Conservation (phyloP, 92 coral and sea anemone genomes). For the Bergia puertoricense region DNA sequence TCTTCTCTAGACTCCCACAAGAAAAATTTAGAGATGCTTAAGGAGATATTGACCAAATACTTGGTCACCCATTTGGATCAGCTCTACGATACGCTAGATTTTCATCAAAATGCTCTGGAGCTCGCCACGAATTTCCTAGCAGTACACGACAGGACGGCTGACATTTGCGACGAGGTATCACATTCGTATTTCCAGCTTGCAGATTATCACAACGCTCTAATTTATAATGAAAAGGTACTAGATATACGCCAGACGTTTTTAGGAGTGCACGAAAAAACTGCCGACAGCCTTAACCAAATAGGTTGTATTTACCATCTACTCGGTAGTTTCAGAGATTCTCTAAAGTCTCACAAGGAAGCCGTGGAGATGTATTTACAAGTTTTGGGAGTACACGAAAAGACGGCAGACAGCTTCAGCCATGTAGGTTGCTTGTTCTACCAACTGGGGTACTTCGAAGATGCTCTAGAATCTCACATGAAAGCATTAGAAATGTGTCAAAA, state of each 20-base stretch:
- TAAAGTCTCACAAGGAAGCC: not conserved
- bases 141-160: conserved; percentile 10
- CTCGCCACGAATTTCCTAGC: not conserved
- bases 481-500: not conserved
- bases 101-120: not conserved
- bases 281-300: not conserved
- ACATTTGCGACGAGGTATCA: not conserved
- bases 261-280: not conserved
- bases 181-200: not conserved
- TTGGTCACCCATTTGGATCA: no score
- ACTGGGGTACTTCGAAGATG: not conserved
- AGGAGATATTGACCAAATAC: no score
- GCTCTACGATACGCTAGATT: not conserved
- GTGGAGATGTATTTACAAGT: not conserved
- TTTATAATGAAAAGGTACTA: not conserved
- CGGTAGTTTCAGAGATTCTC: not conserved
- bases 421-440: not conserved
- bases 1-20: no score
- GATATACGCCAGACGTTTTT: not conserved
- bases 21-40: not conserved
- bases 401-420: not conserved
- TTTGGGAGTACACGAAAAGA: not conserved
- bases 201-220: not conserved
- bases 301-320: not conserved
- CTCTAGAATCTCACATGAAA: not conserved